Evolutionary conservation across 2,888 invertebrate species (phyloP), one percentile per base, ranked within the genome.

Genomic region (Griposia aprilina): DNA sequence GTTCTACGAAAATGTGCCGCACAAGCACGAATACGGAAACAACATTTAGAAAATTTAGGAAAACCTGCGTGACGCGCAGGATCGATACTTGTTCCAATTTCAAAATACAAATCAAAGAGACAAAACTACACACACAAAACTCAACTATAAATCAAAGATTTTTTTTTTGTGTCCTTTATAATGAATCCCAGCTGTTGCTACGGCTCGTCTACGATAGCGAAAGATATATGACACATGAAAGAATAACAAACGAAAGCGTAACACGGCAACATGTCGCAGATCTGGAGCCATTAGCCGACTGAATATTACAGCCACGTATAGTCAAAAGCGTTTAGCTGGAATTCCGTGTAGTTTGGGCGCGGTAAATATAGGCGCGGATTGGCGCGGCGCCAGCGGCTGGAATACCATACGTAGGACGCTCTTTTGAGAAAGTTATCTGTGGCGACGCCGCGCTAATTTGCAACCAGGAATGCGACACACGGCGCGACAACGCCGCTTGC

Each of bases 401-500:
- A 88, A 83, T 78, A 82, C 90, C 87, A 82, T 83, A 88, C 86
- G 90, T 62, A 81, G 88, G 80, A 78, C 85, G 81, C 78, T 74
- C 85, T 87, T 78, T 83, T 85, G 88, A 88, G 90, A 89, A 88
- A 88, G 87, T 88, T 79, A 85, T 89, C 90, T 81, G 77, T 63
- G 68, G 70, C 76, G 72, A 66, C 79, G 72, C 78, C 73, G 78
- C 76, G 78, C 75, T 74, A 65, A 84, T 74, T 78, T 86, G 75
- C 48, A 62, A 73, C 65, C 62, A 78, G 78, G 81, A 80, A 86
- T 81, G 78, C 75, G 74, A 41, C 73, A 62, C 68, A 45, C 72
- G 67, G 20, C 63, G 71, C 59, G 70, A 70, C 68, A 57, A 36
- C 71, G 55, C 50, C 20, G 60, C 45, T 48, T 7, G 11, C 57